Evolutionary conservation across 2,797 vertebrate genomes (phyloP).

Genomic region (Cossypha polioptera): DNA sequence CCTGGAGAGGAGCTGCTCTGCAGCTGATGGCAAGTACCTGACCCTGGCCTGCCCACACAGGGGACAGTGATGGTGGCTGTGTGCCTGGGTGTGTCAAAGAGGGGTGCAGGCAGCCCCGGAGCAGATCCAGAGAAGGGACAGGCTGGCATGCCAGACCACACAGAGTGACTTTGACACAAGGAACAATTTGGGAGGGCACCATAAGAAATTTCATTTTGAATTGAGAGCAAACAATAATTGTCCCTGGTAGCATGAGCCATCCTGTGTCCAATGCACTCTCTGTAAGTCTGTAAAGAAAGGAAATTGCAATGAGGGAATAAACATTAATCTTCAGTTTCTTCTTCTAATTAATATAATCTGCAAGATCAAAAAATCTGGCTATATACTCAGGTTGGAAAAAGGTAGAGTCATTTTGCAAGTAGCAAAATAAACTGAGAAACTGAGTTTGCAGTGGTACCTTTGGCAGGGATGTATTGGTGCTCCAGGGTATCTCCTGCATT

Average conservation of each 20-base stretch:
- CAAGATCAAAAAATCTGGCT: background rate
- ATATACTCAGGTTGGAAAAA: background rate
- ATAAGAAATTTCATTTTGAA: background rate
- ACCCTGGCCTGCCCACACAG: rapidly evolving
- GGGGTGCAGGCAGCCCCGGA: background rate
- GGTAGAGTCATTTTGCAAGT: background rate
- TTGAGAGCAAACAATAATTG: background rate
- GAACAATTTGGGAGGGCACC: background rate
- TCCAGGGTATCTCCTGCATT: background rate
- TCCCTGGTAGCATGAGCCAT: background rate
- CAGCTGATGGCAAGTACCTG: background rate
- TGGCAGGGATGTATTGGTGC: rapidly evolving
- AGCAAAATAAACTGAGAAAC: background rate
- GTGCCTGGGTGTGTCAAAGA: background rate
- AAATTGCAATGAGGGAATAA: background rate
- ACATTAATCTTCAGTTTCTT: background rate
- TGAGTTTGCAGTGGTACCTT: background rate
- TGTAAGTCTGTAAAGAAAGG: background rate
- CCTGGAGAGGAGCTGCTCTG: background rate
- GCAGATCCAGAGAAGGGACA: background rate
- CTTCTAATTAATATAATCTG: background rate
- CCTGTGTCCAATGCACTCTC: background rate
- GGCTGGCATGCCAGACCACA: background rate
- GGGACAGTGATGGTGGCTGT: background rate
- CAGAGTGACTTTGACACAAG: background rate